Evolutionary conservation across 1,140 invertebrate species (phyloP).

Genomic region (Tyrophagus putrescentiae): DNA sequence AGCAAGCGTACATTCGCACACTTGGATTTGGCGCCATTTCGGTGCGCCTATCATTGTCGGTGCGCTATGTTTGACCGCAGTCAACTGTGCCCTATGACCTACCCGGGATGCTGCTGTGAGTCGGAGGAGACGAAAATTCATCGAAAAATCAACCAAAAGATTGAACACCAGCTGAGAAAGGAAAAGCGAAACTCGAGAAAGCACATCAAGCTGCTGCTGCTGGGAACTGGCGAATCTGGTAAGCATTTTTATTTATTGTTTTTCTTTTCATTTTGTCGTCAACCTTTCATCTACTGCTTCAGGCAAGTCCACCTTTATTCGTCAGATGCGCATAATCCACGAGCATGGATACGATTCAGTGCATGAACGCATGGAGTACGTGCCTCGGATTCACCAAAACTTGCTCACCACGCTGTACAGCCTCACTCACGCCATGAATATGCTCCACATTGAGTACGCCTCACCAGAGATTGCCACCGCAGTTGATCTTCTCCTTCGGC

Average conservation of each 20-base stretch:
- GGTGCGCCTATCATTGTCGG: too few relatives aligned
- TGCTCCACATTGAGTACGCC: constrained; percentile 39
- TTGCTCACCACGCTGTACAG: constrained; percentile 58
- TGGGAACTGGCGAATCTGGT: constrained; percentile 41
- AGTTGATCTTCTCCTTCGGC: constrained; percentile 36
- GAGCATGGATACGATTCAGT: constrained; percentile 69
- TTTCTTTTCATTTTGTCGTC: too few relatives aligned
- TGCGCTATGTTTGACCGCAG: too few relatives aligned
- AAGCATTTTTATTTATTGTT: too few relatives aligned
- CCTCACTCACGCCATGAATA: constrained; percentile 46
- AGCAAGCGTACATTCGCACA: too few relatives aligned
- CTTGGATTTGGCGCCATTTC: too few relatives aligned
- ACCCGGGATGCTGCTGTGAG: constrained; percentile 10
- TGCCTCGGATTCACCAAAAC: constrained; percentile 52
- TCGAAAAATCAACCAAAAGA: constrained; percentile 16
- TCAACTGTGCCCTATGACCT: too few relatives aligned
- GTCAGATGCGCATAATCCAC: constrained; percentile 56
- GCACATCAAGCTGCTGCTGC: constrained; percentile 12
- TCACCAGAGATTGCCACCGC: constrained; percentile 39
- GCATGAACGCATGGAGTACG: constrained; percentile 81
- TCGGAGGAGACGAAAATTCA: constrained; percentile 1
- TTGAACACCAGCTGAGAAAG: constrained; percentile 15
- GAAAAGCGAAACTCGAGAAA: constrained; percentile 1
- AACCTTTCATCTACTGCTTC: not conserved
- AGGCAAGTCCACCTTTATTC: constrained; percentile 44